Conservation (phyloP, 2,888 invertebrate genomes). For the Trimorus sp. region DNA sequence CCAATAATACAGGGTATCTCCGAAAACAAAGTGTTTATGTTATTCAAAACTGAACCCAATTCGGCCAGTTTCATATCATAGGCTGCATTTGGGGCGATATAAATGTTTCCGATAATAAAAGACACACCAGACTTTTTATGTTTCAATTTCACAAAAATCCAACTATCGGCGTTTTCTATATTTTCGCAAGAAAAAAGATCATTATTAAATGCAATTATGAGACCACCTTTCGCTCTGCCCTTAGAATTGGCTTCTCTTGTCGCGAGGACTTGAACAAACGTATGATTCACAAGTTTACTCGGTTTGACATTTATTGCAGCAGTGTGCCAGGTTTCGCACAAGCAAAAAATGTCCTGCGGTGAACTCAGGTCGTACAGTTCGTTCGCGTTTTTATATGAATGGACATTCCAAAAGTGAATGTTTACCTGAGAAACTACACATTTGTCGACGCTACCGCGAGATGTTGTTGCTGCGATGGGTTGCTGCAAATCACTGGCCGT, state of each 20-base stretch:
- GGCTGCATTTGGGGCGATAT: neutral
- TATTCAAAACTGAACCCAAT: neutral
- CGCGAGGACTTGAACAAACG: neutral
- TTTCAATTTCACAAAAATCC: neutral
- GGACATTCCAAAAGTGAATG: conserved; percentile 8
- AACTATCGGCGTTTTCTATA: neutral
- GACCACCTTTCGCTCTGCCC: neutral
- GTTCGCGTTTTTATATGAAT: neutral
- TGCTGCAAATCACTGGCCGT: no score
- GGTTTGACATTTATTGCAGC: neutral
- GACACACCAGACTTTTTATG: neutral
- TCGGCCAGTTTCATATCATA: neutral
- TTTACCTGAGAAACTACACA: neutral
- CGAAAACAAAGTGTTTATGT: neutral
- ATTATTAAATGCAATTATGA: neutral
- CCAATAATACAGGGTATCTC: conserved; percentile 8
- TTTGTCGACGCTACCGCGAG: no score
- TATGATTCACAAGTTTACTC: neutral
- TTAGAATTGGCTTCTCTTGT: neutral
- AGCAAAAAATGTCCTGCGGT: neutral
- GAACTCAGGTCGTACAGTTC: neutral
- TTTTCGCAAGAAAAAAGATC: no score
- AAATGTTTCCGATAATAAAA: conserved; percentile 5
- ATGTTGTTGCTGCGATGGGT: no score
- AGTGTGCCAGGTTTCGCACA: conserved; percentile 4